Base-by-base conservation (phyloP, 1,140 invertebrate species). In the Pogonognathellus flavescens region DNA sequence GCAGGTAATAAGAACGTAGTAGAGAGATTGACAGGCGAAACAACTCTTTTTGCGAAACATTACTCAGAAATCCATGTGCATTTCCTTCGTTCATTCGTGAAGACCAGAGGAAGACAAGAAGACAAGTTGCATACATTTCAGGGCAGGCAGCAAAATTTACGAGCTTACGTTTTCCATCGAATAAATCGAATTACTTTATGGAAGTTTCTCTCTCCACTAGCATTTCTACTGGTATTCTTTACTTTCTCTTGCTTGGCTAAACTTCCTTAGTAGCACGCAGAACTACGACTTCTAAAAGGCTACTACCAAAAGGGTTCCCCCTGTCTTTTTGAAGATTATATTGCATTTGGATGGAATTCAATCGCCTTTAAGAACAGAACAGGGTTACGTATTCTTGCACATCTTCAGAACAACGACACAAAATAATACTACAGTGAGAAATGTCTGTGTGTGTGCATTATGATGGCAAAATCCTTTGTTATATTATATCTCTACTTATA, bases 121-220 rank as follows among this genome's bases (percentile, higher is more conserved):
- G 53, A 57, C 53, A n/a, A 57, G 41, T 31, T 31, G 70, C 70
- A 72, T 49, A 76, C 25, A 49, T 76, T 76, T 76, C 70, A 49
- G n/a, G 41, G 41, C 31, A 50, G 41, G 16, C 31, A 76, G 16
- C 25, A 76, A 76, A 76, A 76, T 76, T 76, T 76, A 76, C 70
- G 70, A 76, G 70, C 70, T 41, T 76, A 76, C 70, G 70, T 76
- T 76, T 76, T 76, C 70, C n/a, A 76, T 76, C 70, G 31, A 49
- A 76, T 50, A 76, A 50, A 76, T 76, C 70, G n/a, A 76, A 76
- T 76, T 76, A 31, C 70, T 76, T 76, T 49, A 49, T 76, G 70
- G 31, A 76, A 76, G 25, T 76, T 13, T 66, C 20, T 31, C 62
- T 66, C 31, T 41, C 2, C 6, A 6, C 31, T 3, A 41, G 31